These are phyloP conservation scores for Oxyruncus cristatus DNA, from an alignment of 2,113 vertebrate species.

Conservation along the genomic window DNA sequence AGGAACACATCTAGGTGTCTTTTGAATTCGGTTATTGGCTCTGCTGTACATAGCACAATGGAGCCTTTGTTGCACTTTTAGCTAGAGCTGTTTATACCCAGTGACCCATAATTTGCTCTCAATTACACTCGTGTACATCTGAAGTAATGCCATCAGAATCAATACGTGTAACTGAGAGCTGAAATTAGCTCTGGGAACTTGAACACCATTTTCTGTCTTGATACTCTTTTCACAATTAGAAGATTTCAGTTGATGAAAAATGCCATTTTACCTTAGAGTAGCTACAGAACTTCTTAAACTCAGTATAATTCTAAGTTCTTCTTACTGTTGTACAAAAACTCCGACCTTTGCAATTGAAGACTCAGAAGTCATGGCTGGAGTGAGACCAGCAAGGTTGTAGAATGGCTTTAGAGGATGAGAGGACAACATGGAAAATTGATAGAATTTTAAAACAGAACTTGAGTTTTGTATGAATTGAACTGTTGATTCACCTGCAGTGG, in stretches of 20 bases:
- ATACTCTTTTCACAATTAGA: background rate
- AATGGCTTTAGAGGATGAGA: background rate
- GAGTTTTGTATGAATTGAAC: background rate
- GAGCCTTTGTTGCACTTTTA: conserved; percentile 70
- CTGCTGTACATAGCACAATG: conserved; percentile 67
- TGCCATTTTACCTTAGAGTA: background rate
- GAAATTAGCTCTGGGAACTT: background rate
- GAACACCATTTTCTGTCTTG: background rate
- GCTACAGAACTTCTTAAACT: background rate
- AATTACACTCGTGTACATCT: background rate
- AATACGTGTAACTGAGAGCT: background rate
- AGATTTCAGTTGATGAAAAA: background rate
- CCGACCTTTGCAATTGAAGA: background rate
- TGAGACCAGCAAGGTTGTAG: background rate
- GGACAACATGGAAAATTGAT: background rate
- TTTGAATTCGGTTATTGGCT: conserved; percentile 72
- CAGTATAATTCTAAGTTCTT: background rate
- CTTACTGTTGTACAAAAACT: background rate
- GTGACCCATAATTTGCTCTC: conserved; percentile 31
- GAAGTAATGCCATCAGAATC: background rate
- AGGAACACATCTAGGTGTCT: conserved; percentile 79
- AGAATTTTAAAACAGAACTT: background rate
- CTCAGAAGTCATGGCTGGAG: background rate
- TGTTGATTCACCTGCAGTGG: background rate
- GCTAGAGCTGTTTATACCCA: conserved; percentile 27